Conservation (phyloP, 2,888 invertebrate genomes). For the Pseudoips prasinana region DNA sequence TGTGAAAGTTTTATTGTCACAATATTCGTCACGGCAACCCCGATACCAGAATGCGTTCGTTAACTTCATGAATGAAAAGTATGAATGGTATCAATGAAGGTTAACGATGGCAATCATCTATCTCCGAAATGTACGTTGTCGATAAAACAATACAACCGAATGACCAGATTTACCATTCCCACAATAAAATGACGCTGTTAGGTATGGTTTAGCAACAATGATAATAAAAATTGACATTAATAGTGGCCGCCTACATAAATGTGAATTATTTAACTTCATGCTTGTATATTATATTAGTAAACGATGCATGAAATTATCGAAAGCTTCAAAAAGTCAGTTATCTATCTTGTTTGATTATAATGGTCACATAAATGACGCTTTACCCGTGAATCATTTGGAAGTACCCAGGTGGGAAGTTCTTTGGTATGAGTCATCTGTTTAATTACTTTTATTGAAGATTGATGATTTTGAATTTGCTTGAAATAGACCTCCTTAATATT, state of each 20-base stretch:
- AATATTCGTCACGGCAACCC: conserved; percentile 25
- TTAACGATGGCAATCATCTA: conserved; percentile 26
- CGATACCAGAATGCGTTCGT: conserved; percentile 28
- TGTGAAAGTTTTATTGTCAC: conserved; percentile 29
- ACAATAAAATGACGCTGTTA: conserved; percentile 40
- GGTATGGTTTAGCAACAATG: conserved; percentile 42
- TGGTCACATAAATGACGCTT: conserved; percentile 12
- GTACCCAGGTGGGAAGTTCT: too few relatives aligned
- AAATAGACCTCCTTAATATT: too few relatives aligned
- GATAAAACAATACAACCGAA: conserved; percentile 34
- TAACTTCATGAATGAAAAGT: conserved; percentile 37
- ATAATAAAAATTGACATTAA: conserved; percentile 49
- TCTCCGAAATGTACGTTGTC: conserved; percentile 26
- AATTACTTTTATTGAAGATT: too few relatives aligned
- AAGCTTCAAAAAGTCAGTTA: conserved; percentile 30
- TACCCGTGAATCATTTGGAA: conserved; percentile 3
- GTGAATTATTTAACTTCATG: conserved; percentile 43
- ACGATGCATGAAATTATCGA: conserved; percentile 47
- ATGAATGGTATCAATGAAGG: conserved; percentile 19
- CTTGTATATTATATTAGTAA: conserved; percentile 38
- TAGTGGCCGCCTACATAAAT: conserved; percentile 38
- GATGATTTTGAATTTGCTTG: too few relatives aligned
- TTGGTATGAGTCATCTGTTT: too few relatives aligned
- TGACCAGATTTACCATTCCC: conserved; percentile 31
- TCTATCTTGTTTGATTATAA: conserved; percentile 22